Percentiles rank a stretch among this genome's conserved stretches.
These are phyloP conservation scores for Cyclophora punctaria DNA, from an alignment of 2,888 invertebrate genomes.

Conservation along the genomic window DNA sequence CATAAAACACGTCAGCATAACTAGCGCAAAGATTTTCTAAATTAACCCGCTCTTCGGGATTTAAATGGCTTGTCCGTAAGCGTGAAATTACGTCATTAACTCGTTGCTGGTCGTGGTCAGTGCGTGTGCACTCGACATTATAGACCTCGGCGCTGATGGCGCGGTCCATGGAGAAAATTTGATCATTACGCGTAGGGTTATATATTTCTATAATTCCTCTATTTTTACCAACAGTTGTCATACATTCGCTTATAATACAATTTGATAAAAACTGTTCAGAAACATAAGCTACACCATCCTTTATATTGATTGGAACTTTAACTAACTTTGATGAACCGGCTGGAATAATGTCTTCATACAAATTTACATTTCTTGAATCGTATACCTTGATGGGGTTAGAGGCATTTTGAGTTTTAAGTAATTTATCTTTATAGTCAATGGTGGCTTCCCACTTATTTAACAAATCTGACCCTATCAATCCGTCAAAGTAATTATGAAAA, in stretches of 20 bases:
- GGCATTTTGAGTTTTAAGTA: constrained; percentile 7
- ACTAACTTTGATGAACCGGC: constrained; percentile 18
- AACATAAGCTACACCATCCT: constrained; percentile 17
- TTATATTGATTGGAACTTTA: constrained; percentile 13
- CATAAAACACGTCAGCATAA: constrained; percentile 16
- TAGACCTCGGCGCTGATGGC: constrained; percentile 15
- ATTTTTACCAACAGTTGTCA: constrained; percentile 18
- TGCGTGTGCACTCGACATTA: constrained; percentile 16
- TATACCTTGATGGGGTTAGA: constrained; percentile 13
- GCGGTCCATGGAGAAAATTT: constrained; percentile 19
- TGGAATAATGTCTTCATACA: constrained; percentile 11
- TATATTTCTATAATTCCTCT: constrained; percentile 17
- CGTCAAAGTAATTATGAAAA: constrained; percentile 24
- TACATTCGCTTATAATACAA: constrained; percentile 18
- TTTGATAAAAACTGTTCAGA: constrained; percentile 15
- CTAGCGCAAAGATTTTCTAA: constrained; percentile 11
- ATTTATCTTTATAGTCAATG: constrained; percentile 18
- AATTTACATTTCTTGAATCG: constrained; percentile 17
- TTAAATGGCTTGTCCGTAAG: constrained; percentile 25
- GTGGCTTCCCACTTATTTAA: constrained; percentile 17
- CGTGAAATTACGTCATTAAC: constrained; percentile 16
- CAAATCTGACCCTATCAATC: constrained; percentile 13
- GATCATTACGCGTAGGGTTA: constrained; percentile 16
- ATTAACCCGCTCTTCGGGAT: constrained; percentile 23
- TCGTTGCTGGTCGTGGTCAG: constrained; percentile 4